Evolutionary conservation across 1,140 invertebrate species (phyloP).

Genomic region (Mercenaria mercenaria): DNA sequence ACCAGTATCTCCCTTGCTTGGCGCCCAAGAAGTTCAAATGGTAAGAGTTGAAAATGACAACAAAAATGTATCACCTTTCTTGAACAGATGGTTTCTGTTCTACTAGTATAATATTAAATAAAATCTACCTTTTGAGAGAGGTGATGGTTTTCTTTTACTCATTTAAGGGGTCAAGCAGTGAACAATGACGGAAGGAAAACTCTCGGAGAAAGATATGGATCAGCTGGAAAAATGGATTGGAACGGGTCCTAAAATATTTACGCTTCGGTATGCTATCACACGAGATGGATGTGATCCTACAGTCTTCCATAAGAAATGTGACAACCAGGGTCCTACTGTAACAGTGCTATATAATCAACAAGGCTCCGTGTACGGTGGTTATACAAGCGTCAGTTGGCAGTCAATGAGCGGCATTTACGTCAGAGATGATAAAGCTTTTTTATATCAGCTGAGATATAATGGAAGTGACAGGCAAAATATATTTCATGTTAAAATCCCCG

Average conservation of each 20-base stretch:
- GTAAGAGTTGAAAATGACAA: too few species aligned
- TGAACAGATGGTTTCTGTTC: too few species aligned
- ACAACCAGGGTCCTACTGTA: slow-evolving; percentile 68
- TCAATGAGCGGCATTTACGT: background rate
- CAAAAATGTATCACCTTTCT: too few species aligned
- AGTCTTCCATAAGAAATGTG: slow-evolving; percentile 66
- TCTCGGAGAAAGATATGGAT: background rate
- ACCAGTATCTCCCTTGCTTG: too few species aligned
- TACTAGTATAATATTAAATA: too few species aligned
- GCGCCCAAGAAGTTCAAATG: too few species aligned
- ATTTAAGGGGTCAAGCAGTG: too few species aligned
- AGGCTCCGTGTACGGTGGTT: slow-evolving; percentile 69
- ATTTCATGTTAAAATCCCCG: background rate
- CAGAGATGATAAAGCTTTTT: background rate
- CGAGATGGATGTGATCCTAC: slow-evolving; percentile 57
- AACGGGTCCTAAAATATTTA: slow-evolving; percentile 33
- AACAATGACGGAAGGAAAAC: slow-evolving; percentile 6
- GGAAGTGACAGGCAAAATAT: background rate
- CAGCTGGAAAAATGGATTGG: slow-evolving; percentile 52
- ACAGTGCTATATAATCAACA: slow-evolving; percentile 63
- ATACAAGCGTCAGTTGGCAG: slow-evolving; percentile 55
- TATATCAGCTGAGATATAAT: background rate
- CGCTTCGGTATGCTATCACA: slow-evolving; percentile 57
- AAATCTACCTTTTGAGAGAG: too few species aligned
- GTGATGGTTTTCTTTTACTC: too few species aligned